Base-by-base conservation (phyloP, 2,113 vertebrate genomes). In the Nasalis larvatus region DNA sequence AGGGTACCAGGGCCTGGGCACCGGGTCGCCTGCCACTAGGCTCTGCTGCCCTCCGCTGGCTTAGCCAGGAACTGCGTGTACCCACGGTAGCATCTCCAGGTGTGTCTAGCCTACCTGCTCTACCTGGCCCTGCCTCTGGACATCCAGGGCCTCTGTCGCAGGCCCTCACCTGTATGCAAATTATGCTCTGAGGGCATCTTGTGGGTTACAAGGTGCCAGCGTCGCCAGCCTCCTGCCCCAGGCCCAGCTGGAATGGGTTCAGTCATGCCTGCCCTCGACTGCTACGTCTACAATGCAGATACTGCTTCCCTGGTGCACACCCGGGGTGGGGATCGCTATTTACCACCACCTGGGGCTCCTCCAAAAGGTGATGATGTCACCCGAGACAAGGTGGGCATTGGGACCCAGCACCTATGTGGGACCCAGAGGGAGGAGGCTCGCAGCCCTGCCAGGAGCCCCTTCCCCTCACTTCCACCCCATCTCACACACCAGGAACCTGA, bases 21-120 rank as follows among this genome's bases (percentile, higher is more conserved):
- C 23, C 0, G 0, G 35, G 35, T 25, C 9, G 0, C 56, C 42
- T 1, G 78, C 69, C 21, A 8, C 89, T 90, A 83, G 86, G 89
- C 63, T 97, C 96, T 97, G 96, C 96, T 96, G 93, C 73, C 97
- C 88, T 63, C 97, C 4, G 11, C 96, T 89, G 98, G 91, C 78
- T 12, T 1, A 0, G 0, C 3, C 11, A 0, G 66, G 82, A 8
- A 96, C 89, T 94, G 80, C 49, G 0, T 0, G 37, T 10, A 5
- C 8, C 16, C 76, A 0, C 0, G 1, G 21, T 10, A 0, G 10
- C 1, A 0, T 12, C 66, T 47, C 54, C 95, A 68, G 83, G 77
- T 60, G 82, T 16, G 14, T 6, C 18, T 1, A 0, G n/a, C 47
- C 47, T 35, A 68, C 52, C 76, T 32, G 68, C 40, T 14, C 58